Base-by-base conservation (phyloP, 2,113 vertebrate species). In the Notarius quadriscutis region DNA sequence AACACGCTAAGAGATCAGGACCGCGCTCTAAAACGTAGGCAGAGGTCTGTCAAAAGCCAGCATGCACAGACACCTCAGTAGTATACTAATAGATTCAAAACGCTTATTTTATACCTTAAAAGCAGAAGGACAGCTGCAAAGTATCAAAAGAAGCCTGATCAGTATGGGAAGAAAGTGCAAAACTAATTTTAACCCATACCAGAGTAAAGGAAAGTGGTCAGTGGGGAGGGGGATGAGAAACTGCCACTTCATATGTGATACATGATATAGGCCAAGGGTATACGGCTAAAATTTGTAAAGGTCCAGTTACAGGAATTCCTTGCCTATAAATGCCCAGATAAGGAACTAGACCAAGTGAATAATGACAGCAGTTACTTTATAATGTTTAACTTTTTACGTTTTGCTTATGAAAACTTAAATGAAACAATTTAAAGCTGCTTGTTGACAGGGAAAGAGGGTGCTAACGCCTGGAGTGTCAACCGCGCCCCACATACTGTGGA, bases 1-100 rank as follows among this genome's bases (percentile, higher is more conserved):
- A 84, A 84, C 20, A 57, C 7, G 25, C 15, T 67, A 25, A 86
- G 58, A 79, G 60, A 80, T 80, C 85, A 80, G 75, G 85, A 80
- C 27, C 27, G 34, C 50, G 15, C 48, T 86, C 27, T 7, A 50
- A 79, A 53, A 55, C 7, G 85, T 69, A 80, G 85, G 51, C 22
- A n/a, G 12, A 27, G 48, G 53, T 41, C 58, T 60, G 84, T 48
- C 57, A 63, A 78, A 85, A 41, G 34, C 15, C 84, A 63, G 34
- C 71, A 18, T 30, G 14, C 25, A 74, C 18, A 62, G 34, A 77
- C 34, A 85, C 72, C n/a, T 63, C 57, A 63, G 22, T 22, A 77
- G 25, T 63, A 77, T 48, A 63, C 6, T n/a, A 7, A 62, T 8
- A 85, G 22, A 75, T n/a, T 72, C 22, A 50, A 85, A 85, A 41